Evolutionary conservation across 1,140 invertebrate species (phyloP).

Genomic region (Drosophila ambigua): DNA sequence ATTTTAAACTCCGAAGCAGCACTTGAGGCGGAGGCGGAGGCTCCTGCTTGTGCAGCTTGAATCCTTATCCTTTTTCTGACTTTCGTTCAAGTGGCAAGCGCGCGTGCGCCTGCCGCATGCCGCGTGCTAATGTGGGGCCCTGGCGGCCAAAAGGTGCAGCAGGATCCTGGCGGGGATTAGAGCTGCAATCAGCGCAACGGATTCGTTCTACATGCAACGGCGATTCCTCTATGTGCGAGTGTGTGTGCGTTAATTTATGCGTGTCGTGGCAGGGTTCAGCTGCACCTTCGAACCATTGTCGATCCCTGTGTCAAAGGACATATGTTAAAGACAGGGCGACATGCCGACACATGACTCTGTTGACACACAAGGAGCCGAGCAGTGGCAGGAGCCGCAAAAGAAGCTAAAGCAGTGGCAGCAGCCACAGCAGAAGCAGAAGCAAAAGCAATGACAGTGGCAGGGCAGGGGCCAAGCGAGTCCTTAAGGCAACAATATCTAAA

Average conservation of each 20-base stretch:
- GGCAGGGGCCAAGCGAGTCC: conserved; percentile 19
- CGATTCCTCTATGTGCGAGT: not conserved
- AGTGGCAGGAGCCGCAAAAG: not conserved
- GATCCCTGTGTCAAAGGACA: conserved; percentile 71
- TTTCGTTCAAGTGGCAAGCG: conserved; percentile 53
- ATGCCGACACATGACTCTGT: conserved; percentile 75
- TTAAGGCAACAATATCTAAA: conserved; percentile 54
- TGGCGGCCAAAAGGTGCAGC: too few species aligned
- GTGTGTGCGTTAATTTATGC: conserved; percentile 68
- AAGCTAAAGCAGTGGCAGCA: not conserved
- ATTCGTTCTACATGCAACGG: not conserved
- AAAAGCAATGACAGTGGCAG: not conserved
- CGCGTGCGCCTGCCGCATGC: conserved; percentile 65
- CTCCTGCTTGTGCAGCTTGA: conserved; percentile 25
- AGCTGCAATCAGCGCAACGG: conserved; percentile 47
- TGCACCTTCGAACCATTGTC: conserved; percentile 44
- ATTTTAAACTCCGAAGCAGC: conserved; percentile 70
- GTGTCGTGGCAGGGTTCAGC: conserved; percentile 68
- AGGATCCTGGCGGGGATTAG: conserved; percentile 32
- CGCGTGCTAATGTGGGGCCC: conserved; percentile 60
- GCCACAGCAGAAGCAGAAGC: not conserved
- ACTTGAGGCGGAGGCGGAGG: conserved; percentile 52
- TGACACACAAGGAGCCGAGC: conserved; percentile 60
- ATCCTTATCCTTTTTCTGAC: conserved; percentile 32
- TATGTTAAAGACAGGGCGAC: conserved; percentile 63